Evolutionary conservation across 1,140 invertebrate genomes (phyloP), one percentile per base, ranked within the genome.

Genomic region (Fopius arisanus): DNA sequence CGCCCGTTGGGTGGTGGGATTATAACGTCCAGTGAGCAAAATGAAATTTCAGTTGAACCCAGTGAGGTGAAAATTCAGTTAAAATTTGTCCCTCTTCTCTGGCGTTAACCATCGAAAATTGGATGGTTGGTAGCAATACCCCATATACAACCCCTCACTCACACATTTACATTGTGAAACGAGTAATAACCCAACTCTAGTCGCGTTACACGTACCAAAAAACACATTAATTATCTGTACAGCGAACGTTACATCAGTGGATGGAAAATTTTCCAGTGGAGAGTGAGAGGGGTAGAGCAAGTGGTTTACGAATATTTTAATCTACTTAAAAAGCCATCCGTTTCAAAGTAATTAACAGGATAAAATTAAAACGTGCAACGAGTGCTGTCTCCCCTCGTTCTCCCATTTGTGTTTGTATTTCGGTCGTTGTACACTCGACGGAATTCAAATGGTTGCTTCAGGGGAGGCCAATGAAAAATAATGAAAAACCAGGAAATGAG

Each of bases 311-410:
- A 83, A 85, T 86, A 85, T 87, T 88, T 88, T 85, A 87, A 88
- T 87, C 84, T 82, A 85, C 84, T 88, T 86, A 86, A 87, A 88
- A 88, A 86, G 83, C 83, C 83, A 87, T 87, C 78, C 83, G 83
- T 87, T 87, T 82, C 75, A 78, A 82, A 82, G 83, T 87, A 86
- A 88, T 88, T 86, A 87, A 83, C 83, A 77, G 80, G 83, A 84
- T 86, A 83, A 87, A 87, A 87, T 88, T 84, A 87, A 87, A 88
- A 87, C 81, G 84, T 85, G 79, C 72, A 59, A 66, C 63, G 40
- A 59, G 72, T 28, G 10, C 66, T 14, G n/a, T 1, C 43, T 14
- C 43, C 19, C 14, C 6, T 7, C 19, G 14, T 37, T 37, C 33
- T 37, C 33, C 9, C 33, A 37, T 28, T 67, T 68, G 14, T 86